phyloP scores from a whole-genome alignment of 2,888 invertebrate species.

The Coelopa pilipes region DNA sequence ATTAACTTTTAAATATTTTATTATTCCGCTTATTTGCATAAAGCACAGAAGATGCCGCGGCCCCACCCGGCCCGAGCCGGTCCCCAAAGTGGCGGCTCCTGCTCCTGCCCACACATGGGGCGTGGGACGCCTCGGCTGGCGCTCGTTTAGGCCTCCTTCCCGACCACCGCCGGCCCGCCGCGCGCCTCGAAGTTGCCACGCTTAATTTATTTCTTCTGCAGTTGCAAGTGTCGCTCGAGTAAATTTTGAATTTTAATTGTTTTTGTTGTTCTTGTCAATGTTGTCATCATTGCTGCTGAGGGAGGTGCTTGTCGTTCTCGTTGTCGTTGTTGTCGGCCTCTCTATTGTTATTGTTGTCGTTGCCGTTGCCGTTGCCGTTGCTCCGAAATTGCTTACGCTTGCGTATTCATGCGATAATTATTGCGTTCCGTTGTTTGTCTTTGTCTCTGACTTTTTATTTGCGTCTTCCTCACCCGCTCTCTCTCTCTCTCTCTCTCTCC shows the following conservation, averaged over 20 bases:
- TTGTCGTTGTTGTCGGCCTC: no score
- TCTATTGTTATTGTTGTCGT: constrained; percentile 12
- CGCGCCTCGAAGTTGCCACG: constrained; percentile 20
- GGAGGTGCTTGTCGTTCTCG: no score
- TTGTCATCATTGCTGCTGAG: no score
- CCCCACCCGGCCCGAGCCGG: no score
- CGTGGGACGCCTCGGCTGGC: no score
- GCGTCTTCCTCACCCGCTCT: background rate
- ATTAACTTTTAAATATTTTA: constrained; percentile 15
- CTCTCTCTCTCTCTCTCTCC: no score
- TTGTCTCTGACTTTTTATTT: background rate
- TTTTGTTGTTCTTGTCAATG: no score
- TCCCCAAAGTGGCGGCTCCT: no score
- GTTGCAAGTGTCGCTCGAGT: constrained; percentile 20
- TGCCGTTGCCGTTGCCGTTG: constrained; percentile 1
- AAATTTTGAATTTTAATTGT: constrained; percentile 22
- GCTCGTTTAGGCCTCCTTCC: no score
- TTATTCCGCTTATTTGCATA: constrained; percentile 12
- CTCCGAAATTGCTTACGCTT: constrained; percentile 19
- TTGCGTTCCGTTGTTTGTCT: constrained; percentile 12
- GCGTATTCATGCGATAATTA: constrained; percentile 32
- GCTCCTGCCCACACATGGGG: no score
- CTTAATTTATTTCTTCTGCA: constrained; percentile 29
- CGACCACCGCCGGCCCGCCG: no score
- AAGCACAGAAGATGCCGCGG: background rate